Conservation (phyloP, 2,888 invertebrate genomes). For the Agrochola litura region DNA sequence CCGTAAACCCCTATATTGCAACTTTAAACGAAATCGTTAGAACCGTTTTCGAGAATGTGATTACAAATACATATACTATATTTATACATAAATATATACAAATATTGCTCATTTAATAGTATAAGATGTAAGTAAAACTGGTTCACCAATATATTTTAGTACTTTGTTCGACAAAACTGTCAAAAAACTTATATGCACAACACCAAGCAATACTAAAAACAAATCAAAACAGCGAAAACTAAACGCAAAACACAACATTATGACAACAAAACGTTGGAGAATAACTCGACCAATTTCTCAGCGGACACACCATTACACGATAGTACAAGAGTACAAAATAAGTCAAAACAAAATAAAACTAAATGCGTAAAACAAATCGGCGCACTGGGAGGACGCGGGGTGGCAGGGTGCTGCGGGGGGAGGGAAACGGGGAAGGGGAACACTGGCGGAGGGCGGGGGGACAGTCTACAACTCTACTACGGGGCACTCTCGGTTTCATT, state of each 20-base stretch:
- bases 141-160: background rate
- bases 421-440: constrained; percentile 56
- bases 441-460: constrained; percentile 61
- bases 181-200: background rate
- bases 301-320: constrained; percentile 66
- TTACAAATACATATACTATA: no score
- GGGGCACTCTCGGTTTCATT: constrained; percentile 90
- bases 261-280: constrained; percentile 46
- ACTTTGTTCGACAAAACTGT: background rate
- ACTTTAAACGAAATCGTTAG: no score
- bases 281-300: constrained; percentile 48
- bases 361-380: constrained; percentile 88
- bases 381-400: constrained; percentile 70
- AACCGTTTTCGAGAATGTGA: no score
- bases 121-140: background rate
- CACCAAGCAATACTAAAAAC: background rate
- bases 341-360: constrained; percentile 88
- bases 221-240: constrained; percentile 9
- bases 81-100: no score
- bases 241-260: constrained; percentile 18
- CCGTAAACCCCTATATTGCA: no score
- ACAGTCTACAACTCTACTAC: constrained; percentile 88
- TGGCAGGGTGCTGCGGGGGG: constrained; percentile 64
- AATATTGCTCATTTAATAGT: no score
- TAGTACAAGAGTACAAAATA: constrained; percentile 83